Conservation (phyloP, 1,140 invertebrate species). For the Campoletis sonorensis region DNA sequence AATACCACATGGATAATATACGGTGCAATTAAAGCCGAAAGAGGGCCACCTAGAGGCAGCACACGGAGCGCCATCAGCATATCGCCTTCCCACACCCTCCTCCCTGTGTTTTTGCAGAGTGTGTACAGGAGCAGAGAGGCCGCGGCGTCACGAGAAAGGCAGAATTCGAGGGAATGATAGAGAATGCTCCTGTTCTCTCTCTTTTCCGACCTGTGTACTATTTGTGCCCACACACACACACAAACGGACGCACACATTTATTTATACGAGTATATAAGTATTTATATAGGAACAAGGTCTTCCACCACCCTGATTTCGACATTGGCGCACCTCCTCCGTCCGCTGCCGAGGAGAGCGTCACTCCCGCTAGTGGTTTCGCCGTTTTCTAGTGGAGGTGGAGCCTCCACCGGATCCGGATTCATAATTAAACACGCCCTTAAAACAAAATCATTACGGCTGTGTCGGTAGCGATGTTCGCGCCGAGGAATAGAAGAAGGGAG, state of each 20-base stretch:
- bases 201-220: background rate
- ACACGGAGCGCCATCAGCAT: constrained; percentile 39
- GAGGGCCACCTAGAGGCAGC: constrained; percentile 52
- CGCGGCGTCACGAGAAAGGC: background rate
- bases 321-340: constrained; percentile 46
- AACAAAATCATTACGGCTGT: constrained; percentile 76
- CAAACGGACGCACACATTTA: no score
- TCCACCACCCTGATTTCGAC: constrained; percentile 25
- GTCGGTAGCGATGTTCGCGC: constrained; percentile 53
- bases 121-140: background rate
- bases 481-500: constrained; percentile 15
- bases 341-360: constrained; percentile 41
- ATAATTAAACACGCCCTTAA: constrained; percentile 78
- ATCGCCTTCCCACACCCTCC: constrained; percentile 16
- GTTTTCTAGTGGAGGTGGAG: constrained; percentile 72
- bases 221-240: background rate
- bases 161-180: constrained; percentile 42
- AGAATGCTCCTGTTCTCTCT: constrained; percentile 13
- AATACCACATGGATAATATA: constrained; percentile 64
- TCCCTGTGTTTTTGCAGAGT: constrained; percentile 17
- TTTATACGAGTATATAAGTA: background rate
- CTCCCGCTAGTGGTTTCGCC: constrained; percentile 53
- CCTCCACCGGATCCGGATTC: constrained; percentile 75
- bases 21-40: constrained; percentile 61
- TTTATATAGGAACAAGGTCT: constrained; percentile 8